Evolutionary conservation across 2,888 invertebrate genomes (phyloP).

Genomic region (Nowickia ferox): DNA sequence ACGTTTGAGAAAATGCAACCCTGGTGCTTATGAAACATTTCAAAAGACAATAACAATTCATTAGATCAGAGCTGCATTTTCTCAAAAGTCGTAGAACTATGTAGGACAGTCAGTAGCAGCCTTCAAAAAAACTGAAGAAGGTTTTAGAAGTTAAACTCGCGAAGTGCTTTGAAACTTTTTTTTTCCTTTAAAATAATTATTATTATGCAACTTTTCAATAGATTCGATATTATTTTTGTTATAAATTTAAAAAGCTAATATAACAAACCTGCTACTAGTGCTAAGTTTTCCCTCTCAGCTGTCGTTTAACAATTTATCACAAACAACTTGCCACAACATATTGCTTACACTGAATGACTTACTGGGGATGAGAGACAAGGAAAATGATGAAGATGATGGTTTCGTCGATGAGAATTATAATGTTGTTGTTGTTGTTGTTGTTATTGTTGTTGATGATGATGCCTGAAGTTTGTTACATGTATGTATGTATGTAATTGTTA

Average conservation of each 20-base stretch:
- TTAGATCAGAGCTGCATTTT: no score
- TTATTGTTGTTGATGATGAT: neutral
- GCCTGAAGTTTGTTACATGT: constrained; percentile 46
- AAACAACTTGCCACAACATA: constrained; percentile 59
- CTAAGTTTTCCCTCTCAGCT: neutral
- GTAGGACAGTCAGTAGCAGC: no score
- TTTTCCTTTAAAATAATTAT: no score
- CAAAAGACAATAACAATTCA: no score
- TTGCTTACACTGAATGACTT: constrained; percentile 55
- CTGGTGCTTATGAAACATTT: no score
- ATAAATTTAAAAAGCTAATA: neutral
- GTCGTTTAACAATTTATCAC: constrained; percentile 37
- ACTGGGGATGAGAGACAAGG: constrained; percentile 27
- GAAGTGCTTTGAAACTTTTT: no score
- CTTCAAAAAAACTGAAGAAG: no score
- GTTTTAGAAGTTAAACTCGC: no score
- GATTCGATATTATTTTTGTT: no score
- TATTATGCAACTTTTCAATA: no score
- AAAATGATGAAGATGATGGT: constrained; percentile 41
- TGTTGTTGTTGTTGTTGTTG: constrained; percentile 1
- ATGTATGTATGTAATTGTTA: constrained; percentile 31
- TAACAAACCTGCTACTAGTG: neutral
- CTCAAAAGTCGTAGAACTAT: no score
- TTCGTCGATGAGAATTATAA: constrained; percentile 31
- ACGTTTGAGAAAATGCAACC: no score